These are phyloP conservation scores for Acleris sparsana DNA, from an alignment of 2,888 invertebrate genomes.

Conservation along the genomic window DNA sequence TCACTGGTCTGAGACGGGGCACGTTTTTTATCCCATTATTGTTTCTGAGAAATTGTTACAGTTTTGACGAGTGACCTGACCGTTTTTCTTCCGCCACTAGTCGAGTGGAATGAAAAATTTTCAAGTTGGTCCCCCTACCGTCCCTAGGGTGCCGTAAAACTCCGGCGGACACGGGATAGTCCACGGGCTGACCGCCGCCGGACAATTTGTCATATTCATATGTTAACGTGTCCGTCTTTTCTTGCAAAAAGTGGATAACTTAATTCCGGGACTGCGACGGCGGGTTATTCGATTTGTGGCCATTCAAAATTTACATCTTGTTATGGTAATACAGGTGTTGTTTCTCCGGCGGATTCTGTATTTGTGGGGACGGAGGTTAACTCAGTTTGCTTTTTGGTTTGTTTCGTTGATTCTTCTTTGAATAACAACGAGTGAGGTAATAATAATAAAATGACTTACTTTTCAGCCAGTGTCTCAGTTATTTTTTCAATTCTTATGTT, in stretches of 20 bases:
- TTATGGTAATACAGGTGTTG: slow-evolving; percentile 82
- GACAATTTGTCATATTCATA: slow-evolving; percentile 85
- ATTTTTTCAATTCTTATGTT: too few species aligned
- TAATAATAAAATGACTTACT: too few species aligned
- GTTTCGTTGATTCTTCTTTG: slow-evolving; percentile 11
- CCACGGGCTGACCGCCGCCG: slow-evolving; percentile 71
- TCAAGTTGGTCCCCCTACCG: slow-evolving; percentile 75
- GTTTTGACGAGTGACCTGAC: slow-evolving; percentile 82
- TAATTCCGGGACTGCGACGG: slow-evolving; percentile 69
- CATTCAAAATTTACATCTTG: slow-evolving; percentile 82
- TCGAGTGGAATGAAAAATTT: slow-evolving; percentile 82
- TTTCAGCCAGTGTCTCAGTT: too few species aligned
- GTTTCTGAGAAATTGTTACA: slow-evolving; percentile 83
- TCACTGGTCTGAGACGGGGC: slow-evolving; percentile 65
- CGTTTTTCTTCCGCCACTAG: slow-evolving; percentile 76
- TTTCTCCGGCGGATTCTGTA: slow-evolving; percentile 59
- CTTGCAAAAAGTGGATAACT: slow-evolving; percentile 83
- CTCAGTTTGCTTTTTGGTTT: slow-evolving; percentile 16
- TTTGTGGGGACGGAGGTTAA: slow-evolving; percentile 44
- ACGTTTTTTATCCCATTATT: slow-evolving; percentile 78
- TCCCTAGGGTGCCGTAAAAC: slow-evolving; percentile 82
- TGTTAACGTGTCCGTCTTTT: slow-evolving; percentile 83
- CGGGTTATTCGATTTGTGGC: slow-evolving; percentile 79
- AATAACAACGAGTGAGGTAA: not conserved
- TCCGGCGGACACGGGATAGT: slow-evolving; percentile 69